A percentile compares a stretch with the other conserved stretches of the same genome.
Conservation (phyloP, 1,140 invertebrate species). For the Drosophila sp. region DNA sequence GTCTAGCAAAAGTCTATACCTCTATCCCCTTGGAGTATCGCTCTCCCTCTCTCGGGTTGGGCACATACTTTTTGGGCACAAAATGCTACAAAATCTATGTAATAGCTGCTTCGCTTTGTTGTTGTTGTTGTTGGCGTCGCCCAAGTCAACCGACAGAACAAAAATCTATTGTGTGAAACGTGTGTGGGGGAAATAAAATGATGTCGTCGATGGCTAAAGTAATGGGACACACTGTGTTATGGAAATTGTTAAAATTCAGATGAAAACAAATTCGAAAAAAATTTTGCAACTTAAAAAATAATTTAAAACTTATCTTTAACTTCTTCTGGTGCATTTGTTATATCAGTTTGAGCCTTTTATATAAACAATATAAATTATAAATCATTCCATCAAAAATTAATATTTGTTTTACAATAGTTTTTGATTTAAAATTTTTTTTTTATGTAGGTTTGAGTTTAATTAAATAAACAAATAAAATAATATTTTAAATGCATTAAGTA, state of each 20-base stretch:
- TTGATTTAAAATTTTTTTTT: too few species aligned
- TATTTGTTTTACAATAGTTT: too few species aligned
- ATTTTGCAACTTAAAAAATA: neutral
- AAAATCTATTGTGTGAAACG: neutral
- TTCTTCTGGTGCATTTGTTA: too few species aligned
- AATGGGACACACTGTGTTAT: constrained; percentile 1
- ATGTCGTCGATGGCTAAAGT: neutral
- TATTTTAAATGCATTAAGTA: too few species aligned
- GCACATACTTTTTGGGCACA: constrained; percentile 71
- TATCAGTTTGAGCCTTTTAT: too few species aligned
- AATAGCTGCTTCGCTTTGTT: constrained; percentile 49
- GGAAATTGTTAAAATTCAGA: neutral
- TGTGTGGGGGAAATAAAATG: neutral
- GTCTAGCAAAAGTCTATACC: constrained; percentile 65
- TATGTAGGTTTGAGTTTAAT: too few species aligned
- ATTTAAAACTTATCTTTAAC: too few species aligned
- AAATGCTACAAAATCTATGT: constrained; percentile 79
- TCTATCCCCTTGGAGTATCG: constrained; percentile 39
- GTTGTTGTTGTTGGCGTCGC: neutral
- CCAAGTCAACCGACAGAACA: constrained; percentile 39
- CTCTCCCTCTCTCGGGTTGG: constrained; percentile 24
- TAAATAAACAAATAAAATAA: too few species aligned
- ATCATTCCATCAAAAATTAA: too few species aligned
- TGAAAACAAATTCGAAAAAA: neutral
- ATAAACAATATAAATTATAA: too few species aligned